Conservation (phyloP, 2,888 invertebrate genomes). For the Muschampia plurimacula region DNA sequence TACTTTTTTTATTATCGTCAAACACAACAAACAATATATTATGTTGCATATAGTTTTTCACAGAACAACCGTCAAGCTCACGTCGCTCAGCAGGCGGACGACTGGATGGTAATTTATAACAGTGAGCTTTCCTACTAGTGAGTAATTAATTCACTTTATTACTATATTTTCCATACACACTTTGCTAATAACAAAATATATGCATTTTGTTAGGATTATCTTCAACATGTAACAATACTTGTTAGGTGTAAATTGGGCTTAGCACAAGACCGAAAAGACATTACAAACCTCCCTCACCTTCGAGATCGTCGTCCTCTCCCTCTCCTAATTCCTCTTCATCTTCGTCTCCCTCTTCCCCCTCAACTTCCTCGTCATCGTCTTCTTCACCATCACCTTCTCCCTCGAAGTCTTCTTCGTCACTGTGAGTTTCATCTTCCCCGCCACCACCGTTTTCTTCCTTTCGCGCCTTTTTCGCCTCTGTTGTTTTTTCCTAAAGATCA, state of each 20-base stretch:
- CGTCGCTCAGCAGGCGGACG: not conserved
- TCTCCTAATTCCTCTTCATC: slow-evolving; percentile 88
- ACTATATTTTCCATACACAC: not conserved
- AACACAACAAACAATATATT: not conserved
- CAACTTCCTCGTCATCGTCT: slow-evolving; percentile 87
- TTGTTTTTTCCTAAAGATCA: slow-evolving; percentile 87
- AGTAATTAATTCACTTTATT: not conserved
- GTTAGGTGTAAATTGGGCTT: not conserved
- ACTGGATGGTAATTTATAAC: too few relatives aligned
- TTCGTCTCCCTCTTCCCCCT: slow-evolving; percentile 87
- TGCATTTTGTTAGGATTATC: not conserved
- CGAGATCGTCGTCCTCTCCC: slow-evolving; percentile 88
- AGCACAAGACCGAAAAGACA: not conserved
- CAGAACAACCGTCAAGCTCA: not conserved
- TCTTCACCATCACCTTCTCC: slow-evolving; percentile 86
- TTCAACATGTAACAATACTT: not conserved
- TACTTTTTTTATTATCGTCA: not conserved
- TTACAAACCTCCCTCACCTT: slow-evolving; percentile 67
- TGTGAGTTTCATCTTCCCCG: slow-evolving; percentile 85
- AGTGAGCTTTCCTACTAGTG: not conserved
- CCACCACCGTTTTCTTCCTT: slow-evolving; percentile 92
- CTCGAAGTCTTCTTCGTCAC: slow-evolving; percentile 89
- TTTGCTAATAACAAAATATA: not conserved
- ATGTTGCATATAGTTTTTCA: not conserved
- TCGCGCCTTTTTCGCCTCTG: slow-evolving; percentile 92